Base-by-base conservation (phyloP, 2,888 invertebrate species). In the Caenorhabditis sp. region DNA sequence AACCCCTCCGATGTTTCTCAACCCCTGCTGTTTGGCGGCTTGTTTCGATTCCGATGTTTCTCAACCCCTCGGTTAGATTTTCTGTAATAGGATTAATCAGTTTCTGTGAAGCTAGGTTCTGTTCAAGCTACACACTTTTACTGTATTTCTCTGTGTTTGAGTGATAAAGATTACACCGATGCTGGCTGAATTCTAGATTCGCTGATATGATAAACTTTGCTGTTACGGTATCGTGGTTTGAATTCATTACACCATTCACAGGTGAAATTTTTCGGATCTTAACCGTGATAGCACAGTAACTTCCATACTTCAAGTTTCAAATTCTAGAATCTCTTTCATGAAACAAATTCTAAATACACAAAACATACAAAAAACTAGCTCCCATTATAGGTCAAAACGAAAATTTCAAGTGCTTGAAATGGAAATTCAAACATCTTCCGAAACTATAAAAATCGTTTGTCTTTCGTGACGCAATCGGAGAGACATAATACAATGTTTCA, bases 321-420 rank as follows among this genome's bases (percentile, higher is more conserved):
- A 44, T 38, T 64, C n/a, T 64, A 24, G 44, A 64, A 26, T 64
- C 19, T 54, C 14, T 41, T 41, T 19, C 16, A 26, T 64, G 24
- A 24, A 63, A 63, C 38, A 26, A 26, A 16, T 24, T 41, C 41
- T 7, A 16, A 63, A 63, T 44, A 44, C 41, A 26, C 64, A 61
- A 61, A 12, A 38, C 26, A 49, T n/a, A 66, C 51, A 51, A 31
- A 49, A 19, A 44, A 16, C 26, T 66, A 28, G 31, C 12, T 63
- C 28, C 7, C 8, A 31, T 49, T 49, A 49, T 66, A 35, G 66
- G 66, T 66, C 66, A 66, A 66, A 66, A 49, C 51, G 66, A 66
- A 66, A 51, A n/a, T 51, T 31, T 66, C 66, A 66, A 66, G 66
- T 66, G 66, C 66, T 66, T 61, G n/a, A 31, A 64, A 22, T 49